phyloP scores from a whole-genome alignment of 2,113 vertebrate genomes.

The Hypomesus transpacificus region DNA sequence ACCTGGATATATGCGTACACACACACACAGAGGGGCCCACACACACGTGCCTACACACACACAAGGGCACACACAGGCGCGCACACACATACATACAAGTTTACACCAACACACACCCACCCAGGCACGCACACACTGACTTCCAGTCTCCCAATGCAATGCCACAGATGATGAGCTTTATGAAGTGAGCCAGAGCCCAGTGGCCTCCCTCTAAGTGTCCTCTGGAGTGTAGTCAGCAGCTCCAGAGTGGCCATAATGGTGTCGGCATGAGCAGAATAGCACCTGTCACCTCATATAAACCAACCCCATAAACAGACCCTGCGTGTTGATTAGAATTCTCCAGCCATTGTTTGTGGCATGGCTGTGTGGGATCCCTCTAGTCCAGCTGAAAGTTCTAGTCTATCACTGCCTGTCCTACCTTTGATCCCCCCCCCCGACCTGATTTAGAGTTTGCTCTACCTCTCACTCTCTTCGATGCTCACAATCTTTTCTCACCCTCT shows the following conservation, averaged over 20 bases:
- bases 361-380: no score
- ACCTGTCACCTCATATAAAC: slow-evolving; percentile 19
- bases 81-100: slow-evolving; percentile 3
- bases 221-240: slow-evolving; percentile 13
- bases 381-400: no score
- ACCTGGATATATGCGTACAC: neutral
- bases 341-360: slow-evolving; percentile 1
- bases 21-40: no score
- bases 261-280: slow-evolving; percentile 12
- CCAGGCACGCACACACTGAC: neutral
- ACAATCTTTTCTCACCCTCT: no score
- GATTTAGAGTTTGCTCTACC: no score
- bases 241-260: slow-evolving; percentile 8
- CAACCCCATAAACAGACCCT: neutral
- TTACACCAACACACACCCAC: neutral
- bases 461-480: no score
- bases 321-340: slow-evolving; percentile 14
- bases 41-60: neutral
- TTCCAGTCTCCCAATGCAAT: neutral
- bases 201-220: slow-evolving; percentile 13
- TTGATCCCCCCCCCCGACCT: no score
- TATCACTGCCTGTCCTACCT: no score
- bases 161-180: slow-evolving; percentile 25
- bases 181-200: slow-evolving; percentile 6
- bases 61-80: neutral